phyloP scores from a whole-genome alignment of 2,113 vertebrate genomes.

The Arothron firmamentum region DNA sequence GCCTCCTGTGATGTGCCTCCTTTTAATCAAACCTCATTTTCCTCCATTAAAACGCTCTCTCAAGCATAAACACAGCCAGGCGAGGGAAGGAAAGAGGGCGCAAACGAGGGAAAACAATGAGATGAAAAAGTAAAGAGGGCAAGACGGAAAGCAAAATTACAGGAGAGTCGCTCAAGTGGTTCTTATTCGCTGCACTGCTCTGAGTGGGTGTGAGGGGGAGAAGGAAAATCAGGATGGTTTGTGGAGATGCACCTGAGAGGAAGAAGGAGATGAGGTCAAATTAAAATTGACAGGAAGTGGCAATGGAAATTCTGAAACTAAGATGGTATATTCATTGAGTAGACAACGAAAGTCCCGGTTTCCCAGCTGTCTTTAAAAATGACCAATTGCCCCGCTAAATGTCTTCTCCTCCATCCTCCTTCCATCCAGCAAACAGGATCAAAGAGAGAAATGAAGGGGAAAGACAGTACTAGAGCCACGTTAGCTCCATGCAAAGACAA shows the following conservation, averaged over 20 bases:
- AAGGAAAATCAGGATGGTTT: conserved; percentile 28
- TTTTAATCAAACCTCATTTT: conserved; percentile 64
- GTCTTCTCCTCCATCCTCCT: conserved; percentile 30
- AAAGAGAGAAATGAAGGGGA: conserved; percentile 53
- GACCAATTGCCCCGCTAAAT: conserved; percentile 51
- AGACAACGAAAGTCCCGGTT: conserved; percentile 51
- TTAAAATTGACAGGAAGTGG: conserved; percentile 42
- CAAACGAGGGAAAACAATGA: conserved; percentile 48
- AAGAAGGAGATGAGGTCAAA: conserved; percentile 52
- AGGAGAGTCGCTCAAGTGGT: not conserved
- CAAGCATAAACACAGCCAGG: conserved; percentile 53
- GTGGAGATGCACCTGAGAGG: conserved; percentile 37
- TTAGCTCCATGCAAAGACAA: conserved; percentile 52
- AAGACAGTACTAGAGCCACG: conserved; percentile 34
- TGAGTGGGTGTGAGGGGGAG: not conserved
- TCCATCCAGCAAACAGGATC: conserved; percentile 26
- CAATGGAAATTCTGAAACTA: no score
- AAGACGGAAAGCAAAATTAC: not conserved
- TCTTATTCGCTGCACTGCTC: conserved; percentile 6
- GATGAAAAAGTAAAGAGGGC: conserved; percentile 19
- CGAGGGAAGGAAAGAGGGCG: conserved; percentile 23
- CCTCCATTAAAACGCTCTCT: conserved; percentile 57
- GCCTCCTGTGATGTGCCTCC: conserved; percentile 46
- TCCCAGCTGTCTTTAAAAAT: conserved; percentile 41
- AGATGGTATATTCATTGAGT: not conserved